Percentiles rank a stretch among this genome's conserved stretches.
Conservation (phyloP, 2,888 invertebrate genomes). For the Rugalucina vietnamica region DNA sequence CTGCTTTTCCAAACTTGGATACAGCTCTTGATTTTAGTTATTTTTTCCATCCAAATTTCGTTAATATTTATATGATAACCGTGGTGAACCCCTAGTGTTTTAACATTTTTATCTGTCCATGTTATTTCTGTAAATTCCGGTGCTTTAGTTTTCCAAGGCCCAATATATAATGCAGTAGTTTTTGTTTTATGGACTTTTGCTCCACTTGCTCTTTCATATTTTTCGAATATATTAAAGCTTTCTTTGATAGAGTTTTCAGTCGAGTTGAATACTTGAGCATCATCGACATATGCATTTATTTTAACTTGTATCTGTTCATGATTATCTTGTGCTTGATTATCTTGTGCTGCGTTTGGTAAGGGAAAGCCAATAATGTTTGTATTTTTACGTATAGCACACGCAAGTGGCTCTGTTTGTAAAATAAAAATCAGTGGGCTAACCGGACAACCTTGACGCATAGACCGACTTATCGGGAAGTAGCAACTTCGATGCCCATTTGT, state of each 20-base stretch:
- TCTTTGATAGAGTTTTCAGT: background rate
- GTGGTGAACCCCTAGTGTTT: background rate
- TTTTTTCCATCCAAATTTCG: background rate
- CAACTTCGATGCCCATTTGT: background rate
- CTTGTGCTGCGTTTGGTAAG: background rate
- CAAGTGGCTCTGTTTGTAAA: background rate
- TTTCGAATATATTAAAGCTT: background rate
- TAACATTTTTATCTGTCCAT: background rate
- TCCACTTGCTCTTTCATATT: background rate
- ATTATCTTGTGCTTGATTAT: no score
- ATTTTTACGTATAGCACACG: background rate
- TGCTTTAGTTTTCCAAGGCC: background rate
- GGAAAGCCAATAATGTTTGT: constrained; percentile 1
- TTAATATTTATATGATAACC: background rate
- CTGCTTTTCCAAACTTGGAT: no score
- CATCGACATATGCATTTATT: background rate
- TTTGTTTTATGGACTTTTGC: background rate
- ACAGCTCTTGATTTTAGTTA: background rate
- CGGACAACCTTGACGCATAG: background rate
- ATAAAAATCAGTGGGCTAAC: background rate
- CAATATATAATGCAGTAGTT: background rate
- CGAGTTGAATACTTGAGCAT: background rate
- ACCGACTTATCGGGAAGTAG: background rate
- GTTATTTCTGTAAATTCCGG: background rate
- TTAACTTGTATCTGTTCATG: background rate